A percentile compares a stretch with the other conserved stretches of the same genome.
These are phyloP conservation scores for Aselliscus stoliczkanus DNA, from an alignment of 2,797 vertebrate species.

Conservation along the genomic window DNA sequence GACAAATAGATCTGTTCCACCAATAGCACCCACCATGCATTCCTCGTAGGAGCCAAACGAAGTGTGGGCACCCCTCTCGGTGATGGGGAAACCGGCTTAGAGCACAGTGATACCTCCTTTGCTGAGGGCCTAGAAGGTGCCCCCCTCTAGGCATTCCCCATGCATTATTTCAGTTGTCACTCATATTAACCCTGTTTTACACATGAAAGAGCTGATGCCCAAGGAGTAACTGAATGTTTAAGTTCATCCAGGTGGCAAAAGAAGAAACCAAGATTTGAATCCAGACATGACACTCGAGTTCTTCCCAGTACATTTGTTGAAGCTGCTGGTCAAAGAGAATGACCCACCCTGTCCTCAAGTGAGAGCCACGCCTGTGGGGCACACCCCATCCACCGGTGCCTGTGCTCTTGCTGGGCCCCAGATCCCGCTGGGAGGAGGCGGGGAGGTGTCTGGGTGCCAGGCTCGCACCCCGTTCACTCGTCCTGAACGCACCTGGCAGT, in stretches of 20 bases:
- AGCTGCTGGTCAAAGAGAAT: neutral
- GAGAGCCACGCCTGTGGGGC: fast-evolving
- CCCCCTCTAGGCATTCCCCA: too few relatives aligned
- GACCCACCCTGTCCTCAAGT: neutral
- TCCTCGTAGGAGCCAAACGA: neutral
- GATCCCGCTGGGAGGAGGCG: neutral
- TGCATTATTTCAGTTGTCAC: neutral
- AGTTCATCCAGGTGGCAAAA: neutral
- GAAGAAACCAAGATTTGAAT: neutral
- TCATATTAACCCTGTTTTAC: neutral
- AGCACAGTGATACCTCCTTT: fast-evolving
- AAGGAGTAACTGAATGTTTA: neutral
- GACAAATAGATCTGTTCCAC: too few relatives aligned
- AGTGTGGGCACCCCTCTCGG: fast-evolving
- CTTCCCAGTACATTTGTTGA: neutral
- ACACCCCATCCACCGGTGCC: fast-evolving
- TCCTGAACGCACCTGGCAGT: too few relatives aligned
- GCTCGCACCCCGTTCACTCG: fast-evolving
- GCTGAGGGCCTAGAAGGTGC: fast-evolving
- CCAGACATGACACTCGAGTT: neutral
- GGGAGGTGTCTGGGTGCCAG: neutral
- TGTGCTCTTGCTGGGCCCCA: neutral
- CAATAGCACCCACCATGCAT: neutral
- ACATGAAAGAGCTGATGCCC: neutral
- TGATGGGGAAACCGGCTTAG: fast-evolving